Percentiles rank a stretch among this genome's conserved stretches.
These are phyloP conservation scores for Cyprinus carpio DNA, from an alignment of 2,113 vertebrate species.

Conservation along the genomic window DNA sequence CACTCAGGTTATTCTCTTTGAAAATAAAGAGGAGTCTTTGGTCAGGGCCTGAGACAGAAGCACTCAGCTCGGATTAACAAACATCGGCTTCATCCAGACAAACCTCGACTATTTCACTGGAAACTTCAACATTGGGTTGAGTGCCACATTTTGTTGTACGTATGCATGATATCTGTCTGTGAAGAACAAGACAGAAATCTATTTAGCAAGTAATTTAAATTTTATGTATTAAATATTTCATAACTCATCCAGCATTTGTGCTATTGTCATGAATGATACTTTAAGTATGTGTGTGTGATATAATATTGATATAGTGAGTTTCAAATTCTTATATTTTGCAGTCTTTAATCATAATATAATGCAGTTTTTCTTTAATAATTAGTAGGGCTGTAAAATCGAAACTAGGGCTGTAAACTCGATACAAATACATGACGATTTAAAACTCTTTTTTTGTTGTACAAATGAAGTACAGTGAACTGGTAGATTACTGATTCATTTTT, in stretches of 20 bases:
- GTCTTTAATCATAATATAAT: background rate
- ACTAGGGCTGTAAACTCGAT: too few species aligned
- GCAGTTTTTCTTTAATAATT: background rate
- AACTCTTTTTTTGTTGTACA: too few species aligned
- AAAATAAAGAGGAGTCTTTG: slow-evolving; percentile 97
- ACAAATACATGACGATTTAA: too few species aligned
- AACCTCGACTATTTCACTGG: slow-evolving; percentile 96
- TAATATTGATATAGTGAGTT: too few species aligned
- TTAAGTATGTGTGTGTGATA: background rate
- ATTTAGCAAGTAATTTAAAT: background rate
- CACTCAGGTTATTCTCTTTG: slow-evolving; percentile 87
- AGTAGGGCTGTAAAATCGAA: too few species aligned
- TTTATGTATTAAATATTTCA: background rate
- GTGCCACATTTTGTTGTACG: slow-evolving; percentile 53
- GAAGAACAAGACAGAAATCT: background rate
- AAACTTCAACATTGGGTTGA: slow-evolving; percentile 92
- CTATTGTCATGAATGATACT: background rate
- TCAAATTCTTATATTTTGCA: too few species aligned
- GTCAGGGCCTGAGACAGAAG: slow-evolving; percentile 86
- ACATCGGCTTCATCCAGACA: slow-evolving; percentile 93
- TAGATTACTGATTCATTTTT: too few species aligned
- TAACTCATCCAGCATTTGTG: background rate
- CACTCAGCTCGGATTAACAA: slow-evolving; percentile 82
- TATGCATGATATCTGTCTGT: background rate
- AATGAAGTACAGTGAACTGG: too few species aligned